phyloP scores from a whole-genome alignment of 2,797 vertebrate genomes.

The Catostomus latipinnis region DNA sequence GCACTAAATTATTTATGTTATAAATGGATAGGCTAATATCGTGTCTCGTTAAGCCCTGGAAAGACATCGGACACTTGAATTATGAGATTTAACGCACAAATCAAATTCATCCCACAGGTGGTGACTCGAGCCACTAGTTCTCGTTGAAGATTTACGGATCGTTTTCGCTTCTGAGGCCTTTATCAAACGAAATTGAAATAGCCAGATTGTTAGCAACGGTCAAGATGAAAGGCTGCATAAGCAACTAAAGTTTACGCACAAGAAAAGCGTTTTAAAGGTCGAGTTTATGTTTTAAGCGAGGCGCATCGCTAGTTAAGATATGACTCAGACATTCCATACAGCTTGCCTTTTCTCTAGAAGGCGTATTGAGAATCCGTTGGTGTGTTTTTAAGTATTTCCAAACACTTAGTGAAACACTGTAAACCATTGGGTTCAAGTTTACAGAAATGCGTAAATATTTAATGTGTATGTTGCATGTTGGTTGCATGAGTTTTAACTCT shows the following conservation, averaged over 20 bases:
- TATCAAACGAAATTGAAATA: not conserved
- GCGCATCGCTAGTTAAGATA: not conserved
- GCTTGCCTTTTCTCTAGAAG: not conserved
- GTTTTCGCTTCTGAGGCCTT: not conserved
- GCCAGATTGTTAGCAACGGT: not conserved
- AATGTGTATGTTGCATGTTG: not conserved
- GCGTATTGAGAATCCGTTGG: not conserved
- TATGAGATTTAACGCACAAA: not conserved
- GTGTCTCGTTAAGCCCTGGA: not conserved
- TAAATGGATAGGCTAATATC: not conserved
- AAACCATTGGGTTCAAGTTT: constrained; percentile 11
- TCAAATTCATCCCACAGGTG: constrained; percentile 51
- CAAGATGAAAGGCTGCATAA: not conserved
- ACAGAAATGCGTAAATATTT: constrained; percentile 38
- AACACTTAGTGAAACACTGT: not conserved
- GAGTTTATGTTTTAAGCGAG: not conserved
- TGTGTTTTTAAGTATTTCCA: not conserved
- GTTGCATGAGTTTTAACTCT: not conserved
- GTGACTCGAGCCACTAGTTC: not conserved
- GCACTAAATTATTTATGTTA: not conserved
- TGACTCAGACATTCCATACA: too few species aligned
- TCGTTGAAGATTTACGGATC: not conserved
- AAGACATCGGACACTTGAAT: not conserved
- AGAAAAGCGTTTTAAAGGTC: not conserved
- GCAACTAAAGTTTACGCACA: too few species aligned